Base-by-base conservation (phyloP, 2,797 vertebrate species). In the Esox lucius region DNA sequence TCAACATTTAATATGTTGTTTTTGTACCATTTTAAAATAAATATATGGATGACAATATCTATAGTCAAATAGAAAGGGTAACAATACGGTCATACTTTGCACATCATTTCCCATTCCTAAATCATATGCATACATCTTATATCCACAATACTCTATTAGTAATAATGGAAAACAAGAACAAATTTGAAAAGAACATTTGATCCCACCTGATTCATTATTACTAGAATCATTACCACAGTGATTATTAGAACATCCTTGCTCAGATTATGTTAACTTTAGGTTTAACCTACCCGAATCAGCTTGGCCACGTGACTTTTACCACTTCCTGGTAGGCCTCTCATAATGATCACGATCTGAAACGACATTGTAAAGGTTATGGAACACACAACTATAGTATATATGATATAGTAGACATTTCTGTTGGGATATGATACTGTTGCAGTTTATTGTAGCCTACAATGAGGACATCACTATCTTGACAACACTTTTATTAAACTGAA, bases 261-360 rank as follows among this genome's bases (percentile, higher is more conserved):
- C 59, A 62, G 59, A 62, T 24, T 13, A 33, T 33, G 15, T 13
- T 31, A 19, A 65, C 28, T 28, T 26, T 33, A 12, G 28, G 62
- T 51, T 51, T 17, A 19, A 95, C 95, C 93, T 84, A 99, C 98
- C 87, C 98, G 93, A 80, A 99, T 98, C 59, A 99, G 96, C 86
- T 98, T 99, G 78, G 98, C 97, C 71, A 99, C 97, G 17, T 99
- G 98, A 56, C 96, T 97, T 91, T 99, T 99, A 68, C 98, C 98
- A 65, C 98, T 98, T 89, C 98, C 98, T 74, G 98, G 97, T 77
- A 99, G 92, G 5, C 98, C 98, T 91, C 98, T 94, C 98, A 99
- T 98, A 78, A 99, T 98, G 79, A 99, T 95, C 66, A 99, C 97
- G 90, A 99, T 98, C 98, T 99, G 86, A 73, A 49, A 64, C 80